phyloP scores from a whole-genome alignment of 2,797 vertebrate species.

The Paguma larvata region DNA sequence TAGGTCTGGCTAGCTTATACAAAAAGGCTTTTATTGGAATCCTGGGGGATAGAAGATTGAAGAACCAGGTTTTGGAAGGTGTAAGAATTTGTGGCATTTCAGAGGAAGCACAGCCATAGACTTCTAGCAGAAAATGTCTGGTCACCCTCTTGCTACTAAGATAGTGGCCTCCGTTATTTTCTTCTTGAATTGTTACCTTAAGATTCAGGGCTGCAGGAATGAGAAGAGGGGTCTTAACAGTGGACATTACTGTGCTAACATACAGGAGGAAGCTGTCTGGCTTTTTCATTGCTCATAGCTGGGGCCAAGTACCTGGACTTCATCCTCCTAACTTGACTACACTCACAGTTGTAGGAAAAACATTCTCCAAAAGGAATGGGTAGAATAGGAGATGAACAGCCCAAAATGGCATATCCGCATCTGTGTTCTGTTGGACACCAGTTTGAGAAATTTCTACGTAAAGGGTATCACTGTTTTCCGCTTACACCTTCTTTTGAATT shows the following conservation, averaged over 20 bases:
- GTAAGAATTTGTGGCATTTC: not conserved
- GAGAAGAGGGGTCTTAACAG: not conserved
- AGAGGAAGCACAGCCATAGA: not conserved
- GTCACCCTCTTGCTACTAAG: not conserved
- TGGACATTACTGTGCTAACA: not conserved
- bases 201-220: not conserved
- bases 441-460: constrained; percentile 28
- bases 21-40: not conserved
- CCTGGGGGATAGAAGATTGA: not conserved
- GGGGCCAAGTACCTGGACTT: not conserved
- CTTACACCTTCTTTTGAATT: constrained; percentile 32
- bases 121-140: not conserved
- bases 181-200: constrained; percentile 39
- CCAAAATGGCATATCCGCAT: not conserved
- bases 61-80: not conserved
- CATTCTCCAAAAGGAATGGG: not conserved
- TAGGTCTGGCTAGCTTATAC: not conserved
- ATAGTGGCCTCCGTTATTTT: not conserved
- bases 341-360: not conserved
- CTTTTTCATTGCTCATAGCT: not conserved
- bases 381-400: not conserved
- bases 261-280: not conserved
- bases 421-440: not conserved
- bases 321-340: not conserved
- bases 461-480: constrained; percentile 6